A percentile compares a stretch with the other conserved stretches of the same genome.
phyloP scores from a whole-genome alignment of 23 tunicate species.

The Styela plicata region DNA sequence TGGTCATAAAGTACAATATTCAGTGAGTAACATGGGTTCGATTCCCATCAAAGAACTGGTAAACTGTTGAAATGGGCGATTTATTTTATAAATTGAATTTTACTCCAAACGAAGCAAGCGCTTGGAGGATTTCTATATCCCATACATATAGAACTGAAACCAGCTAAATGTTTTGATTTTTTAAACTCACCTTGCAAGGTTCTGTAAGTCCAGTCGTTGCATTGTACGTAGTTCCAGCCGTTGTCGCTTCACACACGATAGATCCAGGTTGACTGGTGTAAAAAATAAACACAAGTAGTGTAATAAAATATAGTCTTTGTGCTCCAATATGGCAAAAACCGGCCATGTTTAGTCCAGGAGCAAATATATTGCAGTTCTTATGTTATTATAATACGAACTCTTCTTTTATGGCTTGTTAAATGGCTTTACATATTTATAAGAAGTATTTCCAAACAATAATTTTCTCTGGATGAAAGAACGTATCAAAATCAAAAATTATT shows the following conservation, averaged over 20 bases:
- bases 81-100: too few relatives aligned
- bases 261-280: constrained; percentile 62
- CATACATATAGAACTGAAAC: too few relatives aligned
- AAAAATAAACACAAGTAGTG: constrained; percentile 26
- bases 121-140: too few relatives aligned
- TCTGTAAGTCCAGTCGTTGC: constrained; percentile 42
- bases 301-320: background rate
- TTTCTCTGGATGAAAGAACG: too few relatives aligned
- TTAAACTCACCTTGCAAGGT: constrained; percentile 66
- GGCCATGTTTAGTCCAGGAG: background rate
- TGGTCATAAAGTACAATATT: too few relatives aligned
- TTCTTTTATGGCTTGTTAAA: background rate
- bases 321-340: constrained; percentile 8
- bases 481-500: too few relatives aligned
- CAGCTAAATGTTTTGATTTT: background rate
- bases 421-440: background rate
- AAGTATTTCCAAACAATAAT: background rate
- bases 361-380: background rate
- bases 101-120: too few relatives aligned
- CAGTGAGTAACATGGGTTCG: too few relatives aligned
- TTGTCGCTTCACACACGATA: constrained; percentile 41
- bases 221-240: constrained; percentile 55
- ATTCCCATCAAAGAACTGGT: too few relatives aligned
- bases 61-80: too few relatives aligned
- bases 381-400: background rate